Base-by-base conservation (phyloP, 2,888 invertebrate genomes). In the Philereme transversata region DNA sequence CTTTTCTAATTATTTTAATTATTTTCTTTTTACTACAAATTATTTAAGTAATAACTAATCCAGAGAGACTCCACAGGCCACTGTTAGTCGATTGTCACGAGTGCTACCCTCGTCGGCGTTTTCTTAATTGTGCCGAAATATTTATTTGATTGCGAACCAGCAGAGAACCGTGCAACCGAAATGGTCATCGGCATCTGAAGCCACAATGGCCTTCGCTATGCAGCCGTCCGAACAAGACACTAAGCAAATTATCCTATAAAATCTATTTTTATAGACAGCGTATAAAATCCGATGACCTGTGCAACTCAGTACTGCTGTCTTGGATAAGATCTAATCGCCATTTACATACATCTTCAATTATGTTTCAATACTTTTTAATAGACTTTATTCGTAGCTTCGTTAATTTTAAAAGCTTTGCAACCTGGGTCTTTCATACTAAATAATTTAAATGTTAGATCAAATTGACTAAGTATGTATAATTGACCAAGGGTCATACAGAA, bases 91-190 rank as follows among this genome's bases (percentile, higher is more conserved):
- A 81, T 84, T 88, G 89, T 90, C 90, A 90, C 90, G 89, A 91
- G 89, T 84, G 90, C 89, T 90, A 89, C 90, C 86, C 88, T 87
- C 88, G 87, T 82, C 86, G 88, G 86, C 88, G 88, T 89, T 91
- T 91, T 92, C 91, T 92, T 92, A 92, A 92, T 92, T 92, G 92
- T 92, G 90, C 91, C 92, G 90, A 92, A 92, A 91, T 92, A 92
- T 92, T 92, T 92, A 92, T 92, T 92, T 92, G 92, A 92, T 92
- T 91, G 91, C 90, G 76, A 86, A 87, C 81, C 87, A 86, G 85
- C 89, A 84, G 83, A 84, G 83, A 84, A 85, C 81, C 83, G 84
- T 83, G 88, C 86, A 86, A 88, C 90, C 84, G 90, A 89, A 90
- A 90, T 91, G 91, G 91, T 89, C 91, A 91, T 88, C 87, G 90